Percentiles rank a stretch among this genome's conserved stretches.
phyloP scores from a whole-genome alignment of 1,140 invertebrate species.

The Drosophila pseudoobscura region DNA sequence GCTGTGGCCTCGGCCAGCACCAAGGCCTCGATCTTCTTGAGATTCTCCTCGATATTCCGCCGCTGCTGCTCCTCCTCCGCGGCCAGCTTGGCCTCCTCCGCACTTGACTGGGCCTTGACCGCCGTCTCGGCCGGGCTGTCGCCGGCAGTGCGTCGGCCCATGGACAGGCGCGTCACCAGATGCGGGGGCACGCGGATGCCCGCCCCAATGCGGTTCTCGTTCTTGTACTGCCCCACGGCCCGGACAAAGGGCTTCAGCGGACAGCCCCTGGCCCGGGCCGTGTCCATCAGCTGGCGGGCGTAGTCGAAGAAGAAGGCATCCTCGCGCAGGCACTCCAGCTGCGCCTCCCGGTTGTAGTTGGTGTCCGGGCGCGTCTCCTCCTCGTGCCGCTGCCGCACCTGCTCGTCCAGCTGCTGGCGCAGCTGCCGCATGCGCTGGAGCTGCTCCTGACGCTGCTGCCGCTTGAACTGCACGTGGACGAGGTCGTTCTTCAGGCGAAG shows the following conservation, averaged over 20 bases:
- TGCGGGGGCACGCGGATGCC: slow-evolving; percentile 47
- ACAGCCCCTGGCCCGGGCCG: slow-evolving; percentile 44
- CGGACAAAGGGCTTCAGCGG: slow-evolving; percentile 63
- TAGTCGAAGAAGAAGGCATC: slow-evolving; percentile 66
- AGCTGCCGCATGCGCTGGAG: slow-evolving; percentile 44
- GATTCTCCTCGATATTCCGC: slow-evolving; percentile 36
- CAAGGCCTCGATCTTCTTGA: slow-evolving; percentile 56
- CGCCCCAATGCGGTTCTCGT: slow-evolving; percentile 57
- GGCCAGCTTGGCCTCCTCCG: slow-evolving; percentile 21
- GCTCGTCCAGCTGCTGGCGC: slow-evolving; percentile 51
- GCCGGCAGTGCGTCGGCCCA: slow-evolving; percentile 59
- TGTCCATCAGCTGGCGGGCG: slow-evolving; percentile 56
- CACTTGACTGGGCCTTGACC: slow-evolving; percentile 1
- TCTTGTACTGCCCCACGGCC: slow-evolving; percentile 55
- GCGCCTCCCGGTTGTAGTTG: slow-evolving; percentile 65
- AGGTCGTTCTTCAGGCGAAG: slow-evolving; percentile 54
- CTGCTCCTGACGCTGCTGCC: slow-evolving; percentile 52
- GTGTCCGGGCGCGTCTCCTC: slow-evolving; percentile 45
- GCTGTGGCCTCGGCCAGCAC: slow-evolving; percentile 34
- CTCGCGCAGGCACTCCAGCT: slow-evolving; percentile 61
- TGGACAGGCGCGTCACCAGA: slow-evolving; percentile 52
- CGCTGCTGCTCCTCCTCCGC: slow-evolving; percentile 9
- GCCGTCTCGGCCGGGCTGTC: slow-evolving; percentile 38
- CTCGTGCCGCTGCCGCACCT: slow-evolving; percentile 40
- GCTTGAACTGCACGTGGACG: slow-evolving; percentile 57